Evolutionary conservation across 2,797 vertebrate genomes (phyloP).

Genomic region (Anabas testudineus): DNA sequence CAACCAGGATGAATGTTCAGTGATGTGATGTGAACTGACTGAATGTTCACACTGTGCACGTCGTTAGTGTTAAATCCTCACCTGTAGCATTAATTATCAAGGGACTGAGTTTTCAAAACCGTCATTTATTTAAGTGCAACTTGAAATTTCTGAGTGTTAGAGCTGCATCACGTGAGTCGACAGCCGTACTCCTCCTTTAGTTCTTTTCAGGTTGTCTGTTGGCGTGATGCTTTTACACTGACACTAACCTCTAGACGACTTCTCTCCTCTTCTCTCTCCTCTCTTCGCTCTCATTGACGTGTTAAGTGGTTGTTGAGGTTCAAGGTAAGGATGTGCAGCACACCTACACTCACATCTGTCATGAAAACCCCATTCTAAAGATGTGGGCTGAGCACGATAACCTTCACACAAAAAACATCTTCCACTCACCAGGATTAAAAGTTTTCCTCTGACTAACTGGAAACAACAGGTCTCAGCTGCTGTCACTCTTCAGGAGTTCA

Average conservation of each 20-base stretch:
- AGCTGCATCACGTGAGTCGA: not conserved
- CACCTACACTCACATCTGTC: slow-evolving; percentile 21
- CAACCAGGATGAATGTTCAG: no score
- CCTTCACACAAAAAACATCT: not conserved
- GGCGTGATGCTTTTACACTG: slow-evolving; percentile 42
- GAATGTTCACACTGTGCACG: not conserved
- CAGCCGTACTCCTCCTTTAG: not conserved
- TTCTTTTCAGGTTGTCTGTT: slow-evolving; percentile 7
- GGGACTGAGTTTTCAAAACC: not conserved
- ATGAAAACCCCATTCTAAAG: not conserved
- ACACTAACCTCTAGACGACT: slow-evolving; percentile 89
- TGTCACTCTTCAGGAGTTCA: not conserved
- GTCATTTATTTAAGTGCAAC: slow-evolving; percentile 4
- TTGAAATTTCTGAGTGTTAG: not conserved
- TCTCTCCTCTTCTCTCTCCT: slow-evolving; percentile 82
- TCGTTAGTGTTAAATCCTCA: not conserved
- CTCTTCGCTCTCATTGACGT: slow-evolving; percentile 85
- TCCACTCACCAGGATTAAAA: no score
- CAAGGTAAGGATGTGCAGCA: slow-evolving; percentile 91
- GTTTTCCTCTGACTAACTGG: not conserved
- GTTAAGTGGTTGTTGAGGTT: slow-evolving; percentile 99
- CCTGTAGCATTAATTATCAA: not conserved
- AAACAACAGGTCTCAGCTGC: not conserved
- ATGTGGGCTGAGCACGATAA: not conserved
- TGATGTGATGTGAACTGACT: not conserved